Percentiles rank a stretch among this genome's conserved stretches.
phyloP scores from a whole-genome alignment of 2,797 vertebrate genomes.

The Chrosomus eos region DNA sequence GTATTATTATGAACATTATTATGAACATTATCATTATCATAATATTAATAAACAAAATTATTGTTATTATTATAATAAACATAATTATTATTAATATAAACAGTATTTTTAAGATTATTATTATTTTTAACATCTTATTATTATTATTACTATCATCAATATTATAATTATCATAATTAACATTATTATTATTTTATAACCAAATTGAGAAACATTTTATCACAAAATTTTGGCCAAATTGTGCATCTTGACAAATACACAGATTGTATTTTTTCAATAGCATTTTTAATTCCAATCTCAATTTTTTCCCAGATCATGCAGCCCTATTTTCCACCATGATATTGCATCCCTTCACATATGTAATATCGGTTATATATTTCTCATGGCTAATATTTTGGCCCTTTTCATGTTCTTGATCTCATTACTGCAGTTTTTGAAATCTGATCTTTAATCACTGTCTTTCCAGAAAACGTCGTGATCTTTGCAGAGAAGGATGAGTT shows the following conservation, averaged over 20 bases:
- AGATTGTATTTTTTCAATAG: not conserved
- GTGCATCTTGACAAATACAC: not conserved
- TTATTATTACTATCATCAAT: not conserved
- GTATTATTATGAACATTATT: not conserved
- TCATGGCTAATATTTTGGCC: not conserved
- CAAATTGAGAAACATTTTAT: not conserved
- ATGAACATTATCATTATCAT: too few species aligned
- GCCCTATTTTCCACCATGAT: not conserved
- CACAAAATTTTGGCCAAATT: not conserved
- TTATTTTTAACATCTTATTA: not conserved
- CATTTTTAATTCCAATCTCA: not conserved
- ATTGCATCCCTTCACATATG: not conserved
- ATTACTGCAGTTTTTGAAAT: not conserved
- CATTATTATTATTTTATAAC: not conserved
- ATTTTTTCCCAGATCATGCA: not conserved
- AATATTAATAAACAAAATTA: not conserved
- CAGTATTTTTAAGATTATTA: not conserved
- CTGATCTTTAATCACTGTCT: not conserved
- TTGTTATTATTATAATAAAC: not conserved
- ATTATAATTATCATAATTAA: not conserved
- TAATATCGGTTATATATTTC: not conserved
- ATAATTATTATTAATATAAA: not conserved
- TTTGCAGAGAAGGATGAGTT: constrained; percentile 97
- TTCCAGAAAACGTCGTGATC: constrained; percentile 90
- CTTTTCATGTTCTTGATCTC: not conserved